These are phyloP conservation scores for Patella ulyssiponensis DNA, from an alignment of 2,888 invertebrate genomes.

Conservation along the genomic window DNA sequence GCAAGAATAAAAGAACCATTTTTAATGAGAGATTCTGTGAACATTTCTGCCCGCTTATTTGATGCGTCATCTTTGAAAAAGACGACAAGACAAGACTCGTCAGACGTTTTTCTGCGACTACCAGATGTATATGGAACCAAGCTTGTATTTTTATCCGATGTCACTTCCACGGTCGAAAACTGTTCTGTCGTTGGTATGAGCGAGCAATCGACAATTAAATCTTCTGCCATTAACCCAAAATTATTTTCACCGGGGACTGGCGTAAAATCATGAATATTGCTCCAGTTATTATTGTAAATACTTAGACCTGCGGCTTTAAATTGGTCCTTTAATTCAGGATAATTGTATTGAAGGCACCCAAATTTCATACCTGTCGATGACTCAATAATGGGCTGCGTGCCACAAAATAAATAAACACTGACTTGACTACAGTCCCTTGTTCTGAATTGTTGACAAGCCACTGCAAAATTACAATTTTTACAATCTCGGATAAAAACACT, in stretches of 20 bases:
- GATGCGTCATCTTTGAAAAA: conserved; percentile 73
- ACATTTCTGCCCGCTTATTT: conserved; percentile 66
- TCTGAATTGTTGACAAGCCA: conserved; percentile 77
- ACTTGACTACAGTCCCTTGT: conserved; percentile 76
- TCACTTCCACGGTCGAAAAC: conserved; percentile 65
- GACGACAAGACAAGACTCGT: conserved; percentile 71
- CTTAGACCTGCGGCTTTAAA: conserved; percentile 74
- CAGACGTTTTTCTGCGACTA: conserved; percentile 50
- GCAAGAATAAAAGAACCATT: conserved; percentile 56
- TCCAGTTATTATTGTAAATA: conserved; percentile 76
- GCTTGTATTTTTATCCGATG: conserved; percentile 57
- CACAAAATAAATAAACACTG: conserved; percentile 75
- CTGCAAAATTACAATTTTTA: conserved; percentile 74
- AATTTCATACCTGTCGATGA: conserved; percentile 75
- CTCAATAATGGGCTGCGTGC: conserved; percentile 78
- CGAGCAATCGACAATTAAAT: conserved; percentile 39
- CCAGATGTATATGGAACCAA: conserved; percentile 70
- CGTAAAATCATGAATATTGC: conserved; percentile 76
- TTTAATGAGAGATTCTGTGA: conserved; percentile 50
- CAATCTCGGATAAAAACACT: conserved; percentile 78
- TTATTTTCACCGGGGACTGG: conserved; percentile 72
- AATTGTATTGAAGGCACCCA: conserved; percentile 74
- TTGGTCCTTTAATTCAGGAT: conserved; percentile 74
- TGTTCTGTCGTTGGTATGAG: conserved; percentile 65
- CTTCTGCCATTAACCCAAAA: conserved; percentile 64